Base-by-base conservation (phyloP, 1,140 invertebrate species). In the Phymastichus coffea region DNA sequence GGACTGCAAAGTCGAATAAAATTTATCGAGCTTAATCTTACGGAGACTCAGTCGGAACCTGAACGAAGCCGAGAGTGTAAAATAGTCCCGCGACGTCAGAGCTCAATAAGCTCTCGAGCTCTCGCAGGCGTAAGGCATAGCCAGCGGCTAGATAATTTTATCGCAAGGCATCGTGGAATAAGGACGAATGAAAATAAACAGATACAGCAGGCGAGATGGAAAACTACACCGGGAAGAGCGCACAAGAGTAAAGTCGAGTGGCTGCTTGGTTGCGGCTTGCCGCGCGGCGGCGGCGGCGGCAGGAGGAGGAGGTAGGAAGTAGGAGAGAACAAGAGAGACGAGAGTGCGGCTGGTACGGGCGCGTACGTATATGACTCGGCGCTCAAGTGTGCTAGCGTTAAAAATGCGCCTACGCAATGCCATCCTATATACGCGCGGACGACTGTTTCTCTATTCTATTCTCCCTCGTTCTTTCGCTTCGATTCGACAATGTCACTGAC, bases 261-360 rank as follows among this genome's bases (percentile, higher is more conserved):
- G n/a, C n/a, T n/a, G n/a, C n/a, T n/a, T n/a, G n/a, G n/a, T n/a
- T n/a, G n/a, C n/a, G n/a, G n/a, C n/a, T n/a, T n/a, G n/a, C n/a
- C n/a, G n/a, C n/a, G n/a, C n/a, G n/a, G n/a, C n/a, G n/a, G n/a
- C n/a, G n/a, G n/a, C n/a, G n/a, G n/a, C n/a, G n/a, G 44, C n/a
- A 14, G 44, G 43, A 46, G 43, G 44, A 47, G 44, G 1, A 41
- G 43, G 17, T n/a, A 57, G 54, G 44, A 57, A 57, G 54, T 57
- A 38, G 22, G 44, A 48, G 33, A 57, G n/a, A n/a, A 47, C 30
- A 47, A 47, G 54, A 57, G 54, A 38, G 44, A 37, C 43, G 54
- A 17, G 54, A 47, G 33, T 38, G 28, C 44, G 44, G 15, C 30
- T 56, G 41, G 41, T 35, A 46, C 30, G n/a, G 22, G 15, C 33